Base-by-base conservation (phyloP, 2,113 vertebrate genomes). In the Terrapene triunguis region DNA sequence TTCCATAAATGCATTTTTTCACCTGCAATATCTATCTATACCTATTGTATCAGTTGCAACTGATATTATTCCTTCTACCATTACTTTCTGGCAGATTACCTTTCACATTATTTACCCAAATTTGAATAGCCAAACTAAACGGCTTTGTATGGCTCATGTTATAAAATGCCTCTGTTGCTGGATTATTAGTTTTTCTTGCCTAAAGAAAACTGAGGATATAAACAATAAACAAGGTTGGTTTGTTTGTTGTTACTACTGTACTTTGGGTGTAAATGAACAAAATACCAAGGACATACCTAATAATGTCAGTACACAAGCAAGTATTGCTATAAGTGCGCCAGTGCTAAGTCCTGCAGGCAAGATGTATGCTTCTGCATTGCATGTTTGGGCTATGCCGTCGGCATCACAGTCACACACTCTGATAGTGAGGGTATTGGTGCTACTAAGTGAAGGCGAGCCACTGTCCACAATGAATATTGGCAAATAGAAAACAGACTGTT, bases 381-480 rank as follows among this genome's bases (percentile, higher is more conserved):
- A 99, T 1, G 99, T 99, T 96, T 99, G 98, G 76, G 99, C 98
- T n/a, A 98, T 92, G 2, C 99, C 99, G 2, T 99, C 99, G 0
- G 98, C 95, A 55, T 99, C 99, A 12, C 99, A 99, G 74, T 99
- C 99, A 38, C 99, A 99, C 81, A 99, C 99, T 0, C 98, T 98
- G 93, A 99, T 99, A 2, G 99, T 99, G 22, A 99, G 99, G 0
- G 99, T 99, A 93, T 99, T 99, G 57, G 99, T 99, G 98, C 99
- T 99, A 97, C 99, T 99, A 42, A 99, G 98, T 0, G 99, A 98
- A 2, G 99, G 99, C 5, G 98, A 99, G 9, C 99, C 99, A 5
- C 99, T 99, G 98, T 99, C 99, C 98, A 99, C 97, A 12, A 99
- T 99, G 98, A 99, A 98, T 95, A 99, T 98, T 0, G 99, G 99